A percentile compares a stretch with the other conserved stretches of the same genome.
phyloP scores from a whole-genome alignment of 2,797 vertebrate species.

The Peromyscus aztecus region DNA sequence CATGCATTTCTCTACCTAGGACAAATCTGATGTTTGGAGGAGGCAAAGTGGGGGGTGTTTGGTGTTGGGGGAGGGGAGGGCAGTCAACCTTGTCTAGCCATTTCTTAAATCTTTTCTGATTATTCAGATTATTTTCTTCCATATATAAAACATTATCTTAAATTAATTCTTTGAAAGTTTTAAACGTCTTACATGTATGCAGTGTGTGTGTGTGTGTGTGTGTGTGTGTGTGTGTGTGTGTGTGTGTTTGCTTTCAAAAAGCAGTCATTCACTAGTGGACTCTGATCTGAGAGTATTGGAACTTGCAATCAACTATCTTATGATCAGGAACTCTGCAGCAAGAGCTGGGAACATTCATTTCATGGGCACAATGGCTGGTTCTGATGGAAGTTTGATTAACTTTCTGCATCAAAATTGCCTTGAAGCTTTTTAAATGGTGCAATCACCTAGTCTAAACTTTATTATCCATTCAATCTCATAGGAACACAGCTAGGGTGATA shows the following conservation, averaged over 20 bases:
- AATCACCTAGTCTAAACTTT: neutral
- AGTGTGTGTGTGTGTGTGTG: neutral
- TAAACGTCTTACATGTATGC: too few species aligned
- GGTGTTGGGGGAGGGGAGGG: too few species aligned
- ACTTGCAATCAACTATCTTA: neutral
- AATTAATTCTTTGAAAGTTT: neutral
- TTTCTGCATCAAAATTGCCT: neutral
- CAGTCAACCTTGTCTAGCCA: neutral
- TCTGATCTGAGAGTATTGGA: neutral
- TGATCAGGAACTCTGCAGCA: neutral
- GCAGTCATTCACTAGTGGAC: neutral
- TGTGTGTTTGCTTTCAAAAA: neutral
- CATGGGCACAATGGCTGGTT: neutral
- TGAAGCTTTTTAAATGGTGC: neutral
- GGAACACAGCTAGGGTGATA: neutral
- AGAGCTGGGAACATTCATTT: neutral
- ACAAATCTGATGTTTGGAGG: neutral
- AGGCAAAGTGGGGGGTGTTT: neutral
- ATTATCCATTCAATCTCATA: neutral
- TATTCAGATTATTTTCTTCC: neutral
- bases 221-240: neutral
- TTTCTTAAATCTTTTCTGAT: neutral
- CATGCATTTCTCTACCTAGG: neutral
- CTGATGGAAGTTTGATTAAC: neutral
- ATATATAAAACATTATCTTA: neutral